Conservation (phyloP, 2,888 invertebrate genomes). For the Calephelis perditalis region DNA sequence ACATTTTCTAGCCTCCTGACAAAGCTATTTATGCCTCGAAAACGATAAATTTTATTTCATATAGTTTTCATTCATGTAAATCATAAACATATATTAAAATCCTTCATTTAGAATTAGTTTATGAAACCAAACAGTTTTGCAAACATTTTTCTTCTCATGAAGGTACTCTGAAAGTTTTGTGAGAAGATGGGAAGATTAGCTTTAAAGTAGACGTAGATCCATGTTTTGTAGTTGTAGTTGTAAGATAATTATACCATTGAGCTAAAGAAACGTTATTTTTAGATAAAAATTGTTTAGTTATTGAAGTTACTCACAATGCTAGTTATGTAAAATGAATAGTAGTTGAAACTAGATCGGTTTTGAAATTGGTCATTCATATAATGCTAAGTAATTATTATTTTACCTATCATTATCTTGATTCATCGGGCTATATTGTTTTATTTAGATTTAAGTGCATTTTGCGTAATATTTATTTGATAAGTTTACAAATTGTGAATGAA, state of each 20-base stretch:
- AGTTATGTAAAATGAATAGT: constrained; percentile 54
- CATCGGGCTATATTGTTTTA: constrained; percentile 41
- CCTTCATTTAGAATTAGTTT: constrained; percentile 60
- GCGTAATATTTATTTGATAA: constrained; percentile 34
- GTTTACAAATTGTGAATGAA: constrained; percentile 17
- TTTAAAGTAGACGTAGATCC: constrained; percentile 66
- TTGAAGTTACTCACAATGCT: constrained; percentile 51
- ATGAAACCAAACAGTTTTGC: constrained; percentile 70
- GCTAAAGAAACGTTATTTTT: constrained; percentile 46
- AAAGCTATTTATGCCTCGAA: constrained; percentile 44
- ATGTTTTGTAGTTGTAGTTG: constrained; percentile 65
- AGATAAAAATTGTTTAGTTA: constrained; percentile 37
- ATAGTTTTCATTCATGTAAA: constrained; percentile 58
- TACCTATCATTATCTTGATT: constrained; percentile 33
- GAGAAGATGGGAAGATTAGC: constrained; percentile 71
- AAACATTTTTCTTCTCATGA: constrained; percentile 78
- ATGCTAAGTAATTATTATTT: constrained; percentile 38
- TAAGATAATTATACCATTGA: constrained; percentile 56
- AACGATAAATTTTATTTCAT: constrained; percentile 49
- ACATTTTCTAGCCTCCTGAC: constrained; percentile 40
- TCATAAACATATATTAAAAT: constrained; percentile 39
- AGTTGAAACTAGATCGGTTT: constrained; percentile 45
- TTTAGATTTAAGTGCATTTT: constrained; percentile 35
- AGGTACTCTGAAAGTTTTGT: constrained; percentile 73
- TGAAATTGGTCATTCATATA: constrained; percentile 45